These are phyloP conservation scores for Actinopyga echinites DNA, from an alignment of 53 echinoderm and acorn worm species.

Conservation along the genomic window DNA sequence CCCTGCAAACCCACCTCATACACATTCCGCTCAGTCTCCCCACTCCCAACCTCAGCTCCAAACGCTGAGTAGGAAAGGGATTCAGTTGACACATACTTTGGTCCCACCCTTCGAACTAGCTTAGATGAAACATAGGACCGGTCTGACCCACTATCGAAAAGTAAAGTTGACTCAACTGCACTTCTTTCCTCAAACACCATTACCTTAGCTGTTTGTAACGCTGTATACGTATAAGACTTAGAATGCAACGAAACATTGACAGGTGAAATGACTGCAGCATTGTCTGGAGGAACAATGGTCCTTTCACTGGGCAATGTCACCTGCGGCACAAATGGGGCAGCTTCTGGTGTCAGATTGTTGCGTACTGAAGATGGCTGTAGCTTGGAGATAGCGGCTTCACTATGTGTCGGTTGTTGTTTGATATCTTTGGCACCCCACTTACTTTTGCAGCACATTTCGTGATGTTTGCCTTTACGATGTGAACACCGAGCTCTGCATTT, in stretches of 20 bases:
- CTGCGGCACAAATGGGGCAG: background rate
- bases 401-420: background rate
- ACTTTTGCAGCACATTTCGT: background rate
- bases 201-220: conserved; percentile 4
- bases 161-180: background rate
- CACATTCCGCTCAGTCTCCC: background rate
- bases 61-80: background rate
- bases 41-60: background rate
- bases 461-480: background rate
- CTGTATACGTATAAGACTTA: background rate
- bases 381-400: too few species aligned
- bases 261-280: background rate
- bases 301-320: too few species aligned
- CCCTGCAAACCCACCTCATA: background rate
- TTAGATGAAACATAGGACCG: background rate
- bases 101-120: background rate
- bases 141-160: background rate
- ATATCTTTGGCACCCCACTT: background rate
- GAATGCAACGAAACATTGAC: background rate
- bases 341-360: background rate
- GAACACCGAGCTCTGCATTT: background rate
- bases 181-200: background rate
- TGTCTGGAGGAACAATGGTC: background rate
- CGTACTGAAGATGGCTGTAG: background rate
- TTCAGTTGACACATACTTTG: background rate